phyloP scores from a whole-genome alignment of 2,113 vertebrate species.

The Solea senegalensis region DNA sequence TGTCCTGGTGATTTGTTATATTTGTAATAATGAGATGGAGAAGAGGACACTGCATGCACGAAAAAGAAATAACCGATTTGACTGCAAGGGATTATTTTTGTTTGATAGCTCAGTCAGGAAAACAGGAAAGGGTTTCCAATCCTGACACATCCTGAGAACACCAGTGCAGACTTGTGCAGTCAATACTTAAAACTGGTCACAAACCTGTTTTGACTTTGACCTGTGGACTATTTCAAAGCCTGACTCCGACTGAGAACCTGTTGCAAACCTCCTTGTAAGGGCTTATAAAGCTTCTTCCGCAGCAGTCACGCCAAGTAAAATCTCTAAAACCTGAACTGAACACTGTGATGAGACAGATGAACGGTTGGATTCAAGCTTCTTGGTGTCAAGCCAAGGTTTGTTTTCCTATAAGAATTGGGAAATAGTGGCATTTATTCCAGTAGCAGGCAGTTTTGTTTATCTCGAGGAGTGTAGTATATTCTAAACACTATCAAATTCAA shows the following conservation, averaged over 20 bases:
- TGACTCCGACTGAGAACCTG: conserved; percentile 11
- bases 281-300: conserved; percentile 29
- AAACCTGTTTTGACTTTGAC: conserved; percentile 20
- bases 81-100: neutral
- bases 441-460: neutral
- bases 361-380: conserved; percentile 27
- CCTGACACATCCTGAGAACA: neutral
- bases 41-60: conserved; percentile 19
- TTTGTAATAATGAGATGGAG: conserved; percentile 18
- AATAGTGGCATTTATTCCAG: neutral
- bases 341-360: conserved; percentile 58
- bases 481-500: no score
- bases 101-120: neutral
- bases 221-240: conserved; percentile 35
- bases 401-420: conserved; percentile 5
- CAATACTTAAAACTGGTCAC: neutral
- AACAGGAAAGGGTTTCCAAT: no score
- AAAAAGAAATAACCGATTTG: conserved; percentile 13
- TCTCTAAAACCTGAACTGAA: conserved; percentile 28
- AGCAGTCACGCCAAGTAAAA: conserved; percentile 45
- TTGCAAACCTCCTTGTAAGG: conserved; percentile 21
- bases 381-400: neutral
- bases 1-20: conserved; percentile 33
- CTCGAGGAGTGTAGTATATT: neutral
- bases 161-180: neutral